phyloP scores from a whole-genome alignment of 1,140 invertebrate genomes.

The Campodea augens region DNA sequence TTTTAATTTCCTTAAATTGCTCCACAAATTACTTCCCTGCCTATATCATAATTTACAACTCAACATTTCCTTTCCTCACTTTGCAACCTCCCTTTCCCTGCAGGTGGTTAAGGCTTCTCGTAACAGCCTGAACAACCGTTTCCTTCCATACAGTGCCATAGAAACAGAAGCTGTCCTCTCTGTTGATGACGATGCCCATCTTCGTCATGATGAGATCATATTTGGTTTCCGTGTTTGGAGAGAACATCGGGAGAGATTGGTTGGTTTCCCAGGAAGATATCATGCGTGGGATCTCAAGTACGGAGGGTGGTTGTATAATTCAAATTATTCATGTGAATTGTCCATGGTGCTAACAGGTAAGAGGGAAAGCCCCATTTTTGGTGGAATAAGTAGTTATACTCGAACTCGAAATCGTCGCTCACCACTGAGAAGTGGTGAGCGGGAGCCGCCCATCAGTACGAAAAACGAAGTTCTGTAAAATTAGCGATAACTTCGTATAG shows the following conservation, averaged over 20 bases:
- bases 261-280: constrained; percentile 93
- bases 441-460: too few relatives aligned
- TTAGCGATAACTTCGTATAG: too few relatives aligned
- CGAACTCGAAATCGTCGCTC: too few relatives aligned
- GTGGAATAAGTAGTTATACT: too few relatives aligned
- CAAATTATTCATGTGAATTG: constrained; percentile 96
- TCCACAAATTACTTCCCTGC: too few relatives aligned
- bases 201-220: constrained; percentile 94
- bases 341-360: constrained; percentile 95
- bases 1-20: too few relatives aligned
- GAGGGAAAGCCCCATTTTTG: too few relatives aligned
- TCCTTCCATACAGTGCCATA: constrained; percentile 84
- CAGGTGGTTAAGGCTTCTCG: constrained; percentile 62
- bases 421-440: too few relatives aligned
- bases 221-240: constrained; percentile 97
- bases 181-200: constrained; percentile 92
- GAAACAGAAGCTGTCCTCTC: constrained; percentile 95
- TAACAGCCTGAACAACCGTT: constrained; percentile 95
- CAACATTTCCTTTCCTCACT: too few relatives aligned
- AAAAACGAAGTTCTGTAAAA: too few relatives aligned
- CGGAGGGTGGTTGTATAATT: constrained; percentile 90
- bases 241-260: constrained; percentile 85
- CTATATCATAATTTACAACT: too few relatives aligned
- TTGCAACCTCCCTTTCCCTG: too few relatives aligned
- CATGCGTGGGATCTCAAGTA: constrained; percentile 85